Evolutionary conservation across 2,113 vertebrate species (phyloP), one percentile per base, ranked within the genome.

Genomic region (Athene noctua): DNA sequence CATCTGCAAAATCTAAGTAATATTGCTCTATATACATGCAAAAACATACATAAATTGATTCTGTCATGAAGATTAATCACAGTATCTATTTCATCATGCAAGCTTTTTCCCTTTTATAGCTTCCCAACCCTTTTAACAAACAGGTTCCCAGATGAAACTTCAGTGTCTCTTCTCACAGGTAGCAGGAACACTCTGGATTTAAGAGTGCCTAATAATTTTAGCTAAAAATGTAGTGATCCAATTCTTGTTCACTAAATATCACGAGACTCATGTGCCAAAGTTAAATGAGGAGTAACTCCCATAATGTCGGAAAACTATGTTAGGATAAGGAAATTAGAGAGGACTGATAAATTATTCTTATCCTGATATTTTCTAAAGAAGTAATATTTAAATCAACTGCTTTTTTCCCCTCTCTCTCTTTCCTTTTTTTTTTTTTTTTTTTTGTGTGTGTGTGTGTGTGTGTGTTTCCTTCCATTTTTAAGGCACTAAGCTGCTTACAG

Each of bases 401-500:
- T 52, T 58, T 72, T 46, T 46, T 46, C 7, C 44, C 16, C 3
- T 15, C 6, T 14, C 6, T 13, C 10, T 34, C 13, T 18, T 38
- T 11, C n/a, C n/a, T n/a, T 30, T 15, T 49, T 70, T 71, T 96
- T 4, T 19, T 15, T 11, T n/a, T 30, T 15, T 49, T 70, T 71
- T 96, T 4, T 19, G 3, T 62, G 32, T 74, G 44, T 38, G 32
- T 46, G 11, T 77, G 18, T 78, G 25, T 73, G 32, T 74, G 44
- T 46, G 44, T 46, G 44, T 46, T 46, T 46, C 94, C 75, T 73
- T 89, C 77, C 97, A 73, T 92, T 97, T 97, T 96, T 36, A 95
- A 99, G 99, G 98, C 65, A 97, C 98, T 88, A 98, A 96, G 67
- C 88, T 98, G 91, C 97, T 99, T 93, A 98, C 96, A 94, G 98